Evolutionary conservation across 2,797 vertebrate species (phyloP), one percentile per base, ranked within the genome.

Genomic region (Alfaro cultratus): DNA sequence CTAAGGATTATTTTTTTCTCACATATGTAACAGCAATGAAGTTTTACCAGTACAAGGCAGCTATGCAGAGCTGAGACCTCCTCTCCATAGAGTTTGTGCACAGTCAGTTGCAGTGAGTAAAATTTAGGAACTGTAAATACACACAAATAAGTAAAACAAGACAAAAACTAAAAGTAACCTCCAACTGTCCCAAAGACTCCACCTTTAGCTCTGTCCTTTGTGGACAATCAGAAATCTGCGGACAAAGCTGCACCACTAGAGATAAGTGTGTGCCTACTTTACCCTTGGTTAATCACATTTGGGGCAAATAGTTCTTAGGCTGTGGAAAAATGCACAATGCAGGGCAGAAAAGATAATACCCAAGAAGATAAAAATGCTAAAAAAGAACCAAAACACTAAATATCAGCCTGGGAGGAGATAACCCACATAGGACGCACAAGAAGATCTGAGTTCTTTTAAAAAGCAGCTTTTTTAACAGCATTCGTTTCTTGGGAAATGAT

Each of bases 281-380:
- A 93, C 89, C 91, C 93, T 93, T 89, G 89, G 84, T 92, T 94
- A 94, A 94, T 93, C 92, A 91, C 86, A 90, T 93, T 92, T 90
- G 88, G 86, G 82, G 87, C 86, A 87, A 93, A 91, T 78, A 82
- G 83, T 78, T 88, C 81, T 80, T 70, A 74, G 86, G 84, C 79
- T 88, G 75, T 29, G 83, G 78, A 92, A 88, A 94, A 91, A 93
- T 85, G 88, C 67, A 79, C 79, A 83, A 90, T 77, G 89, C 80
- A 53, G 73, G 74, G 68, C 6, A 49, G 67, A 67, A 81, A 82
- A 93, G 93, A 95, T 94, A 93, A 94, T 93, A 86, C 89, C 76
- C 76, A 29, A 57, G 45, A 87, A 93, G 92, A 94, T 93, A 93
- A 94, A 91, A 88, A 89, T 79, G 82, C 84, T 86, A 79, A 82